A percentile compares a stretch with the other conserved stretches of the same genome.
Conservation (phyloP, 2,113 vertebrate genomes). For the Protobothrops mucrosquamatus region DNA sequence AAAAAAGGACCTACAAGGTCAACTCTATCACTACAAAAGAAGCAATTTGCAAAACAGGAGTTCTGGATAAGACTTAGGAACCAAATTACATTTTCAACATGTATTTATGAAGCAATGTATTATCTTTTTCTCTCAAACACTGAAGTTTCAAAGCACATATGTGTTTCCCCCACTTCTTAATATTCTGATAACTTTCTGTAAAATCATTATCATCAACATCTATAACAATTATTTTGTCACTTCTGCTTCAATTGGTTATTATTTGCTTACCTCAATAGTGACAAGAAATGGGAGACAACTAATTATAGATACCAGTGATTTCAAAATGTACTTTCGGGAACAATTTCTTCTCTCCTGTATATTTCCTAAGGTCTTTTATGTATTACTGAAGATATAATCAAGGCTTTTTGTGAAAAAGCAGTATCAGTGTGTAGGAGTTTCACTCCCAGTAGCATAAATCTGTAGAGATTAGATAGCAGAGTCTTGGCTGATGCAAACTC, state of each 20-base stretch:
- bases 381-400: not conserved
- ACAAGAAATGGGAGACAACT: not conserved
- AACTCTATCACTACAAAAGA: constrained; percentile 70
- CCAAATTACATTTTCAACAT: constrained; percentile 65
- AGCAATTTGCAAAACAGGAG: constrained; percentile 66
- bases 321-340: not conserved
- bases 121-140: constrained; percentile 30
- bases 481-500: not conserved
- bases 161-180: not conserved
- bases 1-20: constrained; percentile 62
- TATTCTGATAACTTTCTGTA: not conserved
- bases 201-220: not conserved
- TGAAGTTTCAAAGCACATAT: constrained; percentile 30
- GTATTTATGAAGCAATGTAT: constrained; percentile 52
- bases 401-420: not conserved
- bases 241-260: constrained; percentile 4
- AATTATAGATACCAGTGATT: not conserved
- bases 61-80: constrained; percentile 54
- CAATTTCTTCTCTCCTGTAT: not conserved
- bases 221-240: not conserved
- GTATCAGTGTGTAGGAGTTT: not conserved
- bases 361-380: not conserved
- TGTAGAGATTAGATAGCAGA: not conserved
- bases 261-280: not conserved
- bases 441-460: not conserved